Conservation (phyloP, 2,113 vertebrate species). For the Anarrhichthys ocellatus region DNA sequence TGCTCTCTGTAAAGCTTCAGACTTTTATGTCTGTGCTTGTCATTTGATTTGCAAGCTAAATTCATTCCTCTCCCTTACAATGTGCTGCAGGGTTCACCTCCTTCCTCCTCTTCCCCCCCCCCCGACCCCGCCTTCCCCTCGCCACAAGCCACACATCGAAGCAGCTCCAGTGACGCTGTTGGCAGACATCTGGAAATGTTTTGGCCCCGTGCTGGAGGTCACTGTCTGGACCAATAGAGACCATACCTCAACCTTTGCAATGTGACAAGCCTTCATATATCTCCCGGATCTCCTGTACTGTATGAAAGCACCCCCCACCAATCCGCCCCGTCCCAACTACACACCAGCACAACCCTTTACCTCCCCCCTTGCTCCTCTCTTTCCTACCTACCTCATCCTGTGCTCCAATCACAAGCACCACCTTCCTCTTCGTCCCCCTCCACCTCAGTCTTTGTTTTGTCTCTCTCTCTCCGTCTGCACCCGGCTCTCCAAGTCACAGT, state of each 20-base stretch:
- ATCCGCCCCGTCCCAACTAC: not conserved
- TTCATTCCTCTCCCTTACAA: conserved; percentile 48
- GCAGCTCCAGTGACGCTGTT: conserved; percentile 61
- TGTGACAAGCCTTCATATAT: conserved; percentile 79
- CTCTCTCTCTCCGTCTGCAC: not conserved
- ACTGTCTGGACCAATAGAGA: conserved; percentile 78
- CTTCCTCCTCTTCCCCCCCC: not conserved
- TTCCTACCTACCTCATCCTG: conserved; percentile 9
- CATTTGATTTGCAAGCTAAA: conserved; percentile 68
- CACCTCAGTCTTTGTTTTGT: conserved; percentile 14
- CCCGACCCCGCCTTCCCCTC: not conserved
- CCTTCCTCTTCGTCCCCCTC: not conserved
- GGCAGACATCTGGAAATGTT: conserved; percentile 82
- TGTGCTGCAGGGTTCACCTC: conserved; percentile 35
- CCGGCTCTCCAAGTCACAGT: not conserved
- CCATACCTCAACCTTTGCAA: conserved; percentile 61
- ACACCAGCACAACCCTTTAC: not conserved
- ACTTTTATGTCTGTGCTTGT: conserved; percentile 57
- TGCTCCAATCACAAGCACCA: not conserved
- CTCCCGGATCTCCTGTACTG: conserved; percentile 58
- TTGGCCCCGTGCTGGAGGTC: conserved; percentile 72
- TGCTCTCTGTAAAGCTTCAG: conserved; percentile 42
- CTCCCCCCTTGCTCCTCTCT: not conserved
- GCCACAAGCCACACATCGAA: conserved; percentile 35
- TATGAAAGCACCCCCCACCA: conserved; percentile 34